These are phyloP conservation scores for Sebastes schlegelii DNA, from an alignment of 2,113 vertebrate species.

Conservation along the genomic window DNA sequence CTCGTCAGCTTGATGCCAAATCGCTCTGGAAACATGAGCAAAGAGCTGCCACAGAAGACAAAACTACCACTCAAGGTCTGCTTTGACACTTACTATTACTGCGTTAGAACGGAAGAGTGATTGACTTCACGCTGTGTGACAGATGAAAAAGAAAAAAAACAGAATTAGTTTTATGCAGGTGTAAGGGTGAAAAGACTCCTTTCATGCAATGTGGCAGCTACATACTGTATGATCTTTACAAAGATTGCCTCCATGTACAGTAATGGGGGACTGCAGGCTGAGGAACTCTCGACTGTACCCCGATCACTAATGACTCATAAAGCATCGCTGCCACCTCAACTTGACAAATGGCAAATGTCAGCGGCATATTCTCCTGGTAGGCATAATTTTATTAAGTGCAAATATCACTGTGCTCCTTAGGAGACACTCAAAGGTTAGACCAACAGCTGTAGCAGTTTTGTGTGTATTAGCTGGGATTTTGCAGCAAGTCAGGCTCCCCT, in stretches of 20 bases:
- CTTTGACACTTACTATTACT: slow-evolving; percentile 1
- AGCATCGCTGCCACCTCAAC: slow-evolving; percentile 81
- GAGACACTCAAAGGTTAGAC: slow-evolving; percentile 88
- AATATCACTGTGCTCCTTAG: slow-evolving; percentile 89
- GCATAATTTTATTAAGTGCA: slow-evolving; percentile 90
- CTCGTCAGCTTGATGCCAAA: slow-evolving; percentile 28
- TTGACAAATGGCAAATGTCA: slow-evolving; percentile 91
- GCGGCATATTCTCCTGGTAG: slow-evolving; percentile 88
- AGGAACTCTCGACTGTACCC: slow-evolving; percentile 55
- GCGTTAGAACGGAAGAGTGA: slow-evolving; percentile 8
- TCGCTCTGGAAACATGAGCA: not conserved
- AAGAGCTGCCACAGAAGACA: slow-evolving; percentile 5
- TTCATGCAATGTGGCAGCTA: slow-evolving; percentile 14
- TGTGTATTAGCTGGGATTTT: slow-evolving; percentile 84
- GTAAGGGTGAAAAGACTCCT: not conserved
- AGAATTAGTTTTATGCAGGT: slow-evolving; percentile 3
- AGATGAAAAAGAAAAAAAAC: not conserved
- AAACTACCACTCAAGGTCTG: not conserved
- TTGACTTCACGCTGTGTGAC: slow-evolving; percentile 12
- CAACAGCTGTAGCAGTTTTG: slow-evolving; percentile 87
- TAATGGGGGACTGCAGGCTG: slow-evolving; percentile 37
- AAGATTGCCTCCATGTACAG: slow-evolving; percentile 32
- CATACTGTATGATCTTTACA: slow-evolving; percentile 37
- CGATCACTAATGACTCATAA: slow-evolving; percentile 84
- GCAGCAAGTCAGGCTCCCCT: slow-evolving; percentile 71